Percentiles rank a stretch among this genome's conserved stretches.
Conservation (phyloP, 2,797 vertebrate genomes). For the Anguilla megastoma region DNA sequence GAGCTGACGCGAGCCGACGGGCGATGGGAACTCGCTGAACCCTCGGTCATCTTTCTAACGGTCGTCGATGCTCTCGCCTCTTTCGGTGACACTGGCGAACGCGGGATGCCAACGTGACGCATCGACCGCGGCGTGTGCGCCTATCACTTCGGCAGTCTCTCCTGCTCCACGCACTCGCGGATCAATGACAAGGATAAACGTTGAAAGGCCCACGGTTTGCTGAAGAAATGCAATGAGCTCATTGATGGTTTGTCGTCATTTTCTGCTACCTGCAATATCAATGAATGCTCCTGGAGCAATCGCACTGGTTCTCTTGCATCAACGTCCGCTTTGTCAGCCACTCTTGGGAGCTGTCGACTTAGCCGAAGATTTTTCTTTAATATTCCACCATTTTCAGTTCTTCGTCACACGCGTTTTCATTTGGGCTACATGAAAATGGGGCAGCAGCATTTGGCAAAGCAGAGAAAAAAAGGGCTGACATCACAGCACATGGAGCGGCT, state of each 20-base stretch:
- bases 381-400: not conserved
- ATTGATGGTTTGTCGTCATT: not conserved
- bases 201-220: not conserved
- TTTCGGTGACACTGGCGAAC: not conserved
- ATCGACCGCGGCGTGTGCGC: not conserved
- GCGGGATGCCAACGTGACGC: not conserved
- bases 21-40: not conserved
- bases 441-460: not conserved
- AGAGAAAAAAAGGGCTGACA: not conserved
- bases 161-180: not conserved
- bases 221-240: not conserved
- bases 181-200: not conserved
- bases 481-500: not conserved
- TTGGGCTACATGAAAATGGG: not conserved
- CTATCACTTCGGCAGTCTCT: not conserved
- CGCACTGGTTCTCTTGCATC: not conserved
- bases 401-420: not conserved
- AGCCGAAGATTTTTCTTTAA: not conserved
- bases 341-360: not conserved
- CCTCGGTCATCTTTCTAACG: not conserved
- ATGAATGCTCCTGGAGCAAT: not conserved
- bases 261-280: not conserved
- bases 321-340: not conserved
- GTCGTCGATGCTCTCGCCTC: not conserved
- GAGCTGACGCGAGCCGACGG: not conserved